Base-by-base conservation (phyloP, 2,888 invertebrate genomes). In the Aleiodes alternator region DNA sequence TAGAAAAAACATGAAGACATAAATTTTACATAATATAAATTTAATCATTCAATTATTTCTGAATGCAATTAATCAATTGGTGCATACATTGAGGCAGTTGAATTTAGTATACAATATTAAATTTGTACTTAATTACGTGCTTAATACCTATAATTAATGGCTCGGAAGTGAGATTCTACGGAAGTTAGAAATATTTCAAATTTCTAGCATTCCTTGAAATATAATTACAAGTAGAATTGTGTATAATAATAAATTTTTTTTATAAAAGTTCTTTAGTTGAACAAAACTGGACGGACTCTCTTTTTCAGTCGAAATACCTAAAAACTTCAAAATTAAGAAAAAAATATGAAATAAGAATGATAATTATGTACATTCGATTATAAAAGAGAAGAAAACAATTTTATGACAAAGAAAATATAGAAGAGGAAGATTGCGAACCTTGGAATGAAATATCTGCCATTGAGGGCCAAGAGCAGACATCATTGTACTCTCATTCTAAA, bases 241-340 rank as follows among this genome's bases (percentile, higher is more conserved):
- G n/a, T 7, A 66, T 31, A 66, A 69, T 38, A 72, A 59, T 7
- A 23, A 23, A 23, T 1, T 69, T 66, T 57, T 16, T n/a, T 43
- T 61, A 59, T 50, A 34, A 23, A 23, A 12, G 29, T 50, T 66
- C 23, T 11, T 69, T 38, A 72, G 68, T 68, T 51, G 8, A 50
- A 69, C 14, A 59, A 75, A 76, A 76, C 71, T 71, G 75, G 73
- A 78, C 76, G 76, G 78, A 59, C 50, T 51, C 50, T 29, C 38
- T 55, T 34, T 61, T 56, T 29, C 43, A 70, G 16, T 55, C 34
- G 14, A n/a, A 53, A 31, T 34, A 14, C 0, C 29, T 55, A 11
- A 31, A 29, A 55, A 38, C 56, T 56, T 69, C 16, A 72, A 75
- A 71, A 11, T 29, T 59, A 7, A 16, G 4, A 34, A 34, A 16